A percentile compares a stretch with the other conserved stretches of the same genome.
Conservation (phyloP, 2,113 vertebrate genomes). For the Macrotis lagotis region DNA sequence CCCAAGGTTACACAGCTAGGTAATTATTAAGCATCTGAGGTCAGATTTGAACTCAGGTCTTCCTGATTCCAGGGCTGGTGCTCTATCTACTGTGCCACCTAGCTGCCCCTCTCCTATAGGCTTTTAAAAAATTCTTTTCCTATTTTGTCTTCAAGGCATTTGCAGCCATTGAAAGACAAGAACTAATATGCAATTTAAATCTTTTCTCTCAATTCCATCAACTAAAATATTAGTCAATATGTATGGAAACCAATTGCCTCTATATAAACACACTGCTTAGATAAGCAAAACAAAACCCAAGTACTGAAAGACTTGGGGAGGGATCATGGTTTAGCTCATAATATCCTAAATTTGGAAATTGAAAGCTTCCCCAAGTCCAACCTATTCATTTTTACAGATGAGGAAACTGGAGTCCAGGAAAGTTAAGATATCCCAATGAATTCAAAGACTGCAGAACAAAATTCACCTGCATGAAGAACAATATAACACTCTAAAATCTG, state of each 20-base stretch:
- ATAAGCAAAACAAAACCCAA: background rate
- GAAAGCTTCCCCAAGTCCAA: background rate
- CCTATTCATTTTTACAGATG: background rate
- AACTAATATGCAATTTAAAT: background rate
- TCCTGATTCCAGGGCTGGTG: too few relatives aligned
- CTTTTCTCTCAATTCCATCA: background rate
- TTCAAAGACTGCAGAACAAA: background rate
- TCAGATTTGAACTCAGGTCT: too few relatives aligned
- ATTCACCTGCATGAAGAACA: background rate
- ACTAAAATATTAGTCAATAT: background rate
- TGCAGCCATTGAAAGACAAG: background rate
- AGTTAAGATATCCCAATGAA: background rate
- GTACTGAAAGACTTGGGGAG: background rate
- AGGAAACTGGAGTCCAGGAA: background rate
- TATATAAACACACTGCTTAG: background rate
- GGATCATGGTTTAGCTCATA: background rate
- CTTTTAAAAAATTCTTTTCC: background rate
- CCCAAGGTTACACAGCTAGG: too few relatives aligned
- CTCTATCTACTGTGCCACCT: too few relatives aligned
- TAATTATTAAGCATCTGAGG: too few relatives aligned
- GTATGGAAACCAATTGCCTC: background rate
- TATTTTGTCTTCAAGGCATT: background rate
- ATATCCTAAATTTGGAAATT: background rate
- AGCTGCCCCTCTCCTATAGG: background rate
- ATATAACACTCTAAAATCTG: background rate